A percentile compares a stretch with the other conserved stretches of the same genome.
These are phyloP conservation scores for Phenganax stokvisi DNA, from an alignment of 92 coral and sea anemone genomes.

Conservation along the genomic window DNA sequence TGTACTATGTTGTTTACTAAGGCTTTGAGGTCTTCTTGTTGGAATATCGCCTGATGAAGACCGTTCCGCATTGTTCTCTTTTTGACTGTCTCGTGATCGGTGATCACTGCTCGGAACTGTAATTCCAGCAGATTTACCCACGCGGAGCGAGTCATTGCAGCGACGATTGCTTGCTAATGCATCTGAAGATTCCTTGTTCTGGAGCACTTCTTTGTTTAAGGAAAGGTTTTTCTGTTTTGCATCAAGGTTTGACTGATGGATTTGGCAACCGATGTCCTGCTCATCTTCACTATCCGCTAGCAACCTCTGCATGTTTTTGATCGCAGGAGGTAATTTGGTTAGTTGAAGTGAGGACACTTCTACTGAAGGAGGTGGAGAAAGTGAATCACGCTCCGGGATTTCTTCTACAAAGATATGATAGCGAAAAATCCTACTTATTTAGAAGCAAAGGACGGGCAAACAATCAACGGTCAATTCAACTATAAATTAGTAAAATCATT, in stretches of 20 bases:
- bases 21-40: background rate
- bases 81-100: background rate
- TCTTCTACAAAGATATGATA: constrained; percentile 12
- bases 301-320: constrained; percentile 26
- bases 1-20: background rate
- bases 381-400: constrained; percentile 1
- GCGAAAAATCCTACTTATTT: background rate
- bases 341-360: constrained; percentile 17
- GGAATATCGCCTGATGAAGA: no score
- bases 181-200: background rate
- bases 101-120: background rate
- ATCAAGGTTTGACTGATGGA: background rate
- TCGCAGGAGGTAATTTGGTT: constrained; percentile 34
- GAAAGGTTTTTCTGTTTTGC: background rate
- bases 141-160: background rate
- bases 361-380: constrained; percentile 24
- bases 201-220: background rate
- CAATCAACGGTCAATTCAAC: no score
- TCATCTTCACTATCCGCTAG: constrained; percentile 24
- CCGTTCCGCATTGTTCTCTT: constrained; percentile 10
- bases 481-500: no score
- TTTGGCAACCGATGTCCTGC: background rate
- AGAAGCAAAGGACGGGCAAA: no score
- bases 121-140: background rate
- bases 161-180: background rate